Percentiles rank a stretch among this genome's conserved stretches.
phyloP scores from a whole-genome alignment of 2,113 vertebrate species.

The Xenus cinereus region DNA sequence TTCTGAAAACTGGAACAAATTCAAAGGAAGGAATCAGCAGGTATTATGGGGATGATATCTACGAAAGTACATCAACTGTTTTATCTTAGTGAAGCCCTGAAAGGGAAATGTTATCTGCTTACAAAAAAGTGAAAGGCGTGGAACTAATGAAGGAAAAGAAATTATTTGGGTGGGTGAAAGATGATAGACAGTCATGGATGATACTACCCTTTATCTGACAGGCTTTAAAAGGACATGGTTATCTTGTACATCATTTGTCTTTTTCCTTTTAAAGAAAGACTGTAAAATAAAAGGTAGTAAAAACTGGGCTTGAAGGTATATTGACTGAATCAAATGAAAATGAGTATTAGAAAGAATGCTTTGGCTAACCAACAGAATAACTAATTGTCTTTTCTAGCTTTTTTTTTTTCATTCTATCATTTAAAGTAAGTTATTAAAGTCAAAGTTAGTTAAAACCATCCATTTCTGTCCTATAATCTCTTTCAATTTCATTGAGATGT shows the following conservation, averaged over 20 bases:
- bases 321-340: background rate
- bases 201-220: background rate
- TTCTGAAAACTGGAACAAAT: background rate
- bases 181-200: background rate
- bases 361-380: background rate
- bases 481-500: background rate
- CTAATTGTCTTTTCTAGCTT: background rate
- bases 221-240: background rate
- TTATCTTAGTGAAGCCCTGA: background rate
- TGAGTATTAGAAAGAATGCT: background rate
- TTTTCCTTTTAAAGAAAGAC: background rate
- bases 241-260: background rate
- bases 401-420: background rate
- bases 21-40: background rate
- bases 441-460: background rate
- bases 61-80: background rate
- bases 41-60: background rate
- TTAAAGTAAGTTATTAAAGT: background rate
- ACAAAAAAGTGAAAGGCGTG: background rate
- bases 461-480: background rate
- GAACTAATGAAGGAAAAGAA: background rate
- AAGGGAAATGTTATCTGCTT: background rate
- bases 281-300: background rate
- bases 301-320: background rate
- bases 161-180: background rate